Evolutionary conservation across 2,888 invertebrate species (phyloP).

Genomic region (Stegana nigrithorax): DNA sequence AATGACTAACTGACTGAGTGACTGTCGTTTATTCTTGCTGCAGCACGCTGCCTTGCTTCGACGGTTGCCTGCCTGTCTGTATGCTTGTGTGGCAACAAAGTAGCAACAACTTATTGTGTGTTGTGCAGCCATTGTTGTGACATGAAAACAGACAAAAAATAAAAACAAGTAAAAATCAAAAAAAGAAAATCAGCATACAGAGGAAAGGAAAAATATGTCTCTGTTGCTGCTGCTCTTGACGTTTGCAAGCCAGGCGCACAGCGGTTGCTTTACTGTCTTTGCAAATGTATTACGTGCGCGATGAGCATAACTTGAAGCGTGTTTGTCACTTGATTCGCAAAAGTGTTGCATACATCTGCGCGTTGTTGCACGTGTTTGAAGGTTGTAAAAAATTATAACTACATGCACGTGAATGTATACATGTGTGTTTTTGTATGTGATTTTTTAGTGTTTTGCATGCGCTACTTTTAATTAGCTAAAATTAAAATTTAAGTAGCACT

Average conservation of each 20-base stretch:
- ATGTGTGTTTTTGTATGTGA: constrained; percentile 9
- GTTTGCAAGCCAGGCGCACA: neutral
- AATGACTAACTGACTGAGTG: no score
- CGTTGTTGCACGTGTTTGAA: no score
- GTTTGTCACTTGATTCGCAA: no score
- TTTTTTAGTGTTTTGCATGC: constrained; percentile 27
- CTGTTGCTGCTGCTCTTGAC: neutral
- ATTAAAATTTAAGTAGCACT: constrained; percentile 34
- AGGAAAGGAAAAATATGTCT: no score
- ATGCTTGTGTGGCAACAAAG: neutral
- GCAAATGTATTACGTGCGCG: neutral
- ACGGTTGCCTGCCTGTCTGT: neutral
- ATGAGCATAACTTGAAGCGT: constrained; percentile 1
- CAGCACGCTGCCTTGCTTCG: constrained; percentile 4
- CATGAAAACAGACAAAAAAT: neutral
- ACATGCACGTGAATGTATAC: neutral
- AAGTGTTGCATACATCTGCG: no score
- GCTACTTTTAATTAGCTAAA: constrained; percentile 40
- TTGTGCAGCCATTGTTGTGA: neutral
- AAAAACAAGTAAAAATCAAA: neutral
- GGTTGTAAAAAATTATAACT: no score
- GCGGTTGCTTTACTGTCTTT: neutral
- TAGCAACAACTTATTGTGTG: constrained; percentile 2
- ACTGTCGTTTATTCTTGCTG: no score
- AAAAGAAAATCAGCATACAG: no score